These are phyloP conservation scores for Myzus persicae DNA, from an alignment of 1,140 invertebrate species.

Conservation along the genomic window DNA sequence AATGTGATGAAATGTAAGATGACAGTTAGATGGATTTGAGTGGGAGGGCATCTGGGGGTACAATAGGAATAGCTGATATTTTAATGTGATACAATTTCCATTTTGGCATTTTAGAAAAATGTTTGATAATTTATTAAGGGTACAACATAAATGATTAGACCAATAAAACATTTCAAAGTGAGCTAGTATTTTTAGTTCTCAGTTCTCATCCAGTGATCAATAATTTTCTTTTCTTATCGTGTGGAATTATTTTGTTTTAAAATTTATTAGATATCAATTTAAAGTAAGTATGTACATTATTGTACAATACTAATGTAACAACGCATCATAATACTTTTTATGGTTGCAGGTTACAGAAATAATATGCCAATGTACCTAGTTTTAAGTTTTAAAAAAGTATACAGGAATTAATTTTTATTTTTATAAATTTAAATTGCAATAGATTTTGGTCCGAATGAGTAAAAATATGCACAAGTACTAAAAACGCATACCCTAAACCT, in stretches of 20 bases:
- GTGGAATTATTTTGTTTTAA: neutral
- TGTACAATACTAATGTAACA: neutral
- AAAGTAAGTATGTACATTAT: neutral
- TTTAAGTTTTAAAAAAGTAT: neutral
- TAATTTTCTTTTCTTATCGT: neutral
- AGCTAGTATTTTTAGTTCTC: neutral
- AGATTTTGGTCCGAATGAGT: neutral
- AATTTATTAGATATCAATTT: neutral
- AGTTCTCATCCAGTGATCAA: neutral
- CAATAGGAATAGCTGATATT: neutral
- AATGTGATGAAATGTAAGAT: neutral
- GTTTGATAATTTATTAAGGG: neutral
- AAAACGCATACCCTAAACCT: neutral
- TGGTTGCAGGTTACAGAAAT: neutral
- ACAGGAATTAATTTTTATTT: neutral
- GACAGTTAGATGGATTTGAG: neutral
- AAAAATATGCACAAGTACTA: neutral
- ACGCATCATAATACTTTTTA: neutral
- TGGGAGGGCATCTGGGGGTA: neutral
- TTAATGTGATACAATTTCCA: neutral
- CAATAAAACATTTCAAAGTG: neutral
- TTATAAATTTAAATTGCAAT: neutral
- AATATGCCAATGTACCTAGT: neutral
- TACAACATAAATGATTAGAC: neutral
- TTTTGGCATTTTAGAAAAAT: constrained; percentile 39